Percentiles rank a stretch among this genome's conserved stretches.
phyloP scores from a whole-genome alignment of 2,797 vertebrate species.

The Ispidina lecontei region DNA sequence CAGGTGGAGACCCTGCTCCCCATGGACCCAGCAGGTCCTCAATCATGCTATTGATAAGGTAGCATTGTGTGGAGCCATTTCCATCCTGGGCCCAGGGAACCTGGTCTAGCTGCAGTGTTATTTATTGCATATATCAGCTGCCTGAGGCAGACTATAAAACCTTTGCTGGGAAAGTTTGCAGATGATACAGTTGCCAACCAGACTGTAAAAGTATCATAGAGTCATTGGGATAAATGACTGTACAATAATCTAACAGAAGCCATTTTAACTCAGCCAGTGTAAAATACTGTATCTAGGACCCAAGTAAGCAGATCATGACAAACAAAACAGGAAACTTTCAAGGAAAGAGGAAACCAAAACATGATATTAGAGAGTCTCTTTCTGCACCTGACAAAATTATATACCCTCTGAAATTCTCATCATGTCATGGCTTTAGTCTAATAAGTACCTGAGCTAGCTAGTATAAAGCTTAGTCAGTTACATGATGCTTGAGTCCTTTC shows the following conservation, averaged over 20 bases:
- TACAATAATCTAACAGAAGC: background rate
- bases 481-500: background rate
- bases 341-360: background rate
- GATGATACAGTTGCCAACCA: background rate
- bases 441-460: background rate
- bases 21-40: too few relatives aligned
- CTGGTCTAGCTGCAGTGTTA: background rate
- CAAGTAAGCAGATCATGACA: background rate
- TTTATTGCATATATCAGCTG: background rate
- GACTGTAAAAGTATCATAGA: background rate
- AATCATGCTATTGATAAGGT: background rate
- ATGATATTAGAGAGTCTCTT: background rate
- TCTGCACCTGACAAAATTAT: background rate
- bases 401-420: background rate
- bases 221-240: background rate
- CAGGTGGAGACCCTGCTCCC: background rate
- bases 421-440: background rate
- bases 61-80: background rate
- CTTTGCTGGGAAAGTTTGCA: slow-evolving; percentile 34
- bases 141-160: background rate
- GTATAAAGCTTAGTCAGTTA: background rate
- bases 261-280: background rate
- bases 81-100: background rate
- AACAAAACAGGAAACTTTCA: background rate
- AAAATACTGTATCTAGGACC: background rate